Conservation (phyloP, 2,113 vertebrate species). For the Tyto alba region DNA sequence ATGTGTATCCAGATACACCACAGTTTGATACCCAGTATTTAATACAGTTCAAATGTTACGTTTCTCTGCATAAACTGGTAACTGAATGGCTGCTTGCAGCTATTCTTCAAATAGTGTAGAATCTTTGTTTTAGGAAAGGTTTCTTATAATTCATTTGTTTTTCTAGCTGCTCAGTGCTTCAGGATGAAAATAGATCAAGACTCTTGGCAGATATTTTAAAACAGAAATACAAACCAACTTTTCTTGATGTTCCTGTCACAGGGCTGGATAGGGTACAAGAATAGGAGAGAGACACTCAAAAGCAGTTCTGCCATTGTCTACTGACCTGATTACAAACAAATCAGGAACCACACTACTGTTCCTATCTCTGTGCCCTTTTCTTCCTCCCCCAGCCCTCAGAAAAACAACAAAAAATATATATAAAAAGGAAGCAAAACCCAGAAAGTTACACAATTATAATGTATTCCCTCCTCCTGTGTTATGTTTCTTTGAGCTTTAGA, state of each 20-base stretch:
- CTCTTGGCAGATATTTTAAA: conserved; percentile 2
- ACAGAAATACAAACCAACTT: conserved; percentile 16
- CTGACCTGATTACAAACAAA: conserved; percentile 36
- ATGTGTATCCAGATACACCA: not conserved
- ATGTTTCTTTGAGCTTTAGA: conserved; percentile 29
- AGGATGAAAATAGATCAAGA: conserved; percentile 20
- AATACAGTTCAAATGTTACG: not conserved
- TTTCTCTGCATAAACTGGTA: not conserved
- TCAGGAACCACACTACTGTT: not conserved
- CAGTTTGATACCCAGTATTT: not conserved
- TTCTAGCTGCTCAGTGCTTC: not conserved
- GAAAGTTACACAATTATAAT: not conserved
- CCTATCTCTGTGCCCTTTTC: not conserved
- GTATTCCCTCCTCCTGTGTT: not conserved
- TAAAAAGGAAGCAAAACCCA: not conserved
- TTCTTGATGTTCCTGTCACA: conserved; percentile 29
- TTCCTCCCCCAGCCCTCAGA: not conserved
- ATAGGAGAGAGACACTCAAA: not conserved
- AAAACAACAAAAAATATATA: not conserved
- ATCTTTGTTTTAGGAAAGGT: not conserved
- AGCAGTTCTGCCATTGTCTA: not conserved
- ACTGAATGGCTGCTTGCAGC: not conserved
- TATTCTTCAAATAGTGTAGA: not conserved
- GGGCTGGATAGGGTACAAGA: not conserved
- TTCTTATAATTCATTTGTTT: conserved; percentile 1